phyloP scores from a whole-genome alignment of 1,140 invertebrate genomes.

The Agrypnia vestita region DNA sequence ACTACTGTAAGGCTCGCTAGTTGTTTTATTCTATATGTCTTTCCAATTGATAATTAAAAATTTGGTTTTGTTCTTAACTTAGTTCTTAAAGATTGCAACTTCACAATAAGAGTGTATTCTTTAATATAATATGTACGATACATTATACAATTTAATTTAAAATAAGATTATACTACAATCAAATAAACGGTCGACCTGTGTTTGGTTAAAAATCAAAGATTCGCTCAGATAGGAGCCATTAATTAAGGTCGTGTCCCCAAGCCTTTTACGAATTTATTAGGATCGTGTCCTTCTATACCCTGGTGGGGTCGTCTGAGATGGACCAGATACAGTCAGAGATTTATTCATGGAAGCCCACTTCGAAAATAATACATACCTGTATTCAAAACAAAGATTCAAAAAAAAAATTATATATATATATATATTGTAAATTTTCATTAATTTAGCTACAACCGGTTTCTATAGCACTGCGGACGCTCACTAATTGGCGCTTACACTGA shows the following conservation, averaged over 20 bases:
- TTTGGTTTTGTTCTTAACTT: no score
- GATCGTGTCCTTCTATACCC: background rate
- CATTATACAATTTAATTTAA: background rate
- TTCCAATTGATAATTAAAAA: no score
- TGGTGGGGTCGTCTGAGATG: background rate
- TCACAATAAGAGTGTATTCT: background rate
- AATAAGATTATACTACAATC: background rate
- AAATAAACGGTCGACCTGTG: background rate
- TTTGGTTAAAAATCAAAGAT: background rate
- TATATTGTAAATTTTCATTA: no score
- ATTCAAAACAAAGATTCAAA: background rate
- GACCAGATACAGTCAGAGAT: background rate
- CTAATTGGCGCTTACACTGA: no score
- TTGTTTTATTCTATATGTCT: no score
- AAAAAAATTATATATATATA: background rate
- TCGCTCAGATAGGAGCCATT: background rate
- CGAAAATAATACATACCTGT: background rate
- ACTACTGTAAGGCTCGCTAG: no score
- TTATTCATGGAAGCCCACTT: background rate
- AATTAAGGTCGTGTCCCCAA: background rate
- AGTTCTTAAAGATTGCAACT: no score
- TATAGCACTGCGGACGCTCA: background rate
- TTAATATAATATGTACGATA: background rate
- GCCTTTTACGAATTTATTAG: background rate
- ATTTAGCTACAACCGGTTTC: no score